phyloP scores from a whole-genome alignment of 2,888 invertebrate genomes.

The Prenolepis imparis region DNA sequence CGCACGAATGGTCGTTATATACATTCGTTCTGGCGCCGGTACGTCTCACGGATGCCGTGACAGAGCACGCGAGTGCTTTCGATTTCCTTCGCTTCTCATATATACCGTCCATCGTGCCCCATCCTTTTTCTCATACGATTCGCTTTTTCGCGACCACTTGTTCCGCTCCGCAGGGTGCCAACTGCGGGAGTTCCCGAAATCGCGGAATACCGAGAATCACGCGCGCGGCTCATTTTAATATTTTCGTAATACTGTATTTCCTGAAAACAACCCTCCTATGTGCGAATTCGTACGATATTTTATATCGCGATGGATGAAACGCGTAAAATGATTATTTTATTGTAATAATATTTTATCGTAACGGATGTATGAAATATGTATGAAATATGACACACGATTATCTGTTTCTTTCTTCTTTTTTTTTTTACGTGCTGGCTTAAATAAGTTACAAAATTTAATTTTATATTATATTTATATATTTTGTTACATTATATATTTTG shows the following conservation, averaged over 20 bases:
- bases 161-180: neutral
- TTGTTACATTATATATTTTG: neutral
- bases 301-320: slow-evolving; percentile 19
- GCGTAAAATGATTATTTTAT: slow-evolving; percentile 31
- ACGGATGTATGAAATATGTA: neutral
- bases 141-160: neutral
- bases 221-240: slow-evolving; percentile 7
- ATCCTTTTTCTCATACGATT: neutral
- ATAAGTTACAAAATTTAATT: neutral
- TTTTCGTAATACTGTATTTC: slow-evolving; percentile 25
- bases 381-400: neutral
- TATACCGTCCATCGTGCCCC: slow-evolving; percentile 13
- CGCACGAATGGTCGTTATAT: slow-evolving; percentile 18
- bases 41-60: slow-evolving; percentile 44
- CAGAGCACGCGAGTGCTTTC: slow-evolving; percentile 24
- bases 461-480: neutral
- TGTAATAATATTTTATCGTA: slow-evolving; percentile 7
- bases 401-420: neutral
- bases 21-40: slow-evolving; percentile 3
- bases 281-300: slow-evolving; percentile 33
- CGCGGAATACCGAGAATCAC: neutral
- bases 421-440: neutral
- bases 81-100: slow-evolving; percentile 27
- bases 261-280: neutral
- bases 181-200: slow-evolving; percentile 7